These are phyloP conservation scores for Prosapia bicincta DNA, from an alignment of 2,888 invertebrate species.

Conservation along the genomic window DNA sequence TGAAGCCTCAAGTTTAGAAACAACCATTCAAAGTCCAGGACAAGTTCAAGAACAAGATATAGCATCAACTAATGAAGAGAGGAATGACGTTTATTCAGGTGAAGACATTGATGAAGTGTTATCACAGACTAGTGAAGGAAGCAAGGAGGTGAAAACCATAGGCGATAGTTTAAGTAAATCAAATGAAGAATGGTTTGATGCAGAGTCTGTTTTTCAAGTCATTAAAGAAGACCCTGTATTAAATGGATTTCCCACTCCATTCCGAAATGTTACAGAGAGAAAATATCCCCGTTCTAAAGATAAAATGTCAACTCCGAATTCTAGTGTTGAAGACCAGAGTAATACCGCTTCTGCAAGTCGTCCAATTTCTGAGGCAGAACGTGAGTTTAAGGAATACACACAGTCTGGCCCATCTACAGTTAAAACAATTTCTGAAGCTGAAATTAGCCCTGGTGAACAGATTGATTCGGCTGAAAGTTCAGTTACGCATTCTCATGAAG, in stretches of 20 bases:
- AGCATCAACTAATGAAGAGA: neutral
- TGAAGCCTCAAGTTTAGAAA: slow-evolving; percentile 32
- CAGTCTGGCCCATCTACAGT: neutral
- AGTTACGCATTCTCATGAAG: neutral
- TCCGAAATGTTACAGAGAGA: neutral
- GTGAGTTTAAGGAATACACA: neutral
- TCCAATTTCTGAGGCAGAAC: neutral
- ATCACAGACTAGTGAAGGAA: neutral
- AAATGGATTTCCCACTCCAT: neutral
- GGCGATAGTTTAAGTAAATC: neutral
- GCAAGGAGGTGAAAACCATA: neutral
- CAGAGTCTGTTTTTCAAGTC: neutral
- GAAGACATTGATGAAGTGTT: slow-evolving; percentile 3
- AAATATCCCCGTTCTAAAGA: neutral
- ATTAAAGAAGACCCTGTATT: neutral
- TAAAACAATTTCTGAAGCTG: neutral
- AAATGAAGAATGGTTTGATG: slow-evolving; percentile 5
- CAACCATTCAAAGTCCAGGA: slow-evolving; percentile 29
- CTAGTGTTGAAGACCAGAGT: neutral
- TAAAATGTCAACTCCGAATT: neutral
- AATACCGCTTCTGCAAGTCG: neutral
- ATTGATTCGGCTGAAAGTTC: neutral
- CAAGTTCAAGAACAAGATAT: neutral
- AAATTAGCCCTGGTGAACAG: neutral
- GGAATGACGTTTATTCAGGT: neutral